Evolutionary conservation across 2,888 invertebrate genomes (phyloP).

Genomic region (Cataglyphis cursor): DNA sequence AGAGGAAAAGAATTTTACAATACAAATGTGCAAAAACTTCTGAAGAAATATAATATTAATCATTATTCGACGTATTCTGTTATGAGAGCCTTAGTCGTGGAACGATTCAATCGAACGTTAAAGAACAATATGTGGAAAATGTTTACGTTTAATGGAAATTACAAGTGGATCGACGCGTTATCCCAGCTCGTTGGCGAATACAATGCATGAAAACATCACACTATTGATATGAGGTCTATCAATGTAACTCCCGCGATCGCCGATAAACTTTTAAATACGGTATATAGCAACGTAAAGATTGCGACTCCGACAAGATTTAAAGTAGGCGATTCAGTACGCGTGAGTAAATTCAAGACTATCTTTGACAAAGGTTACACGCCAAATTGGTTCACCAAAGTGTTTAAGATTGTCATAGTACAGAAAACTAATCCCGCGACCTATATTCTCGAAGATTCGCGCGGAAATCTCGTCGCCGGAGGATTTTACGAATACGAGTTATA

Average conservation of each 20-base stretch:
- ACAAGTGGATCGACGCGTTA: not conserved
- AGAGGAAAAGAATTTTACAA: not conserved
- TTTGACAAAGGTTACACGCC: too few relatives aligned
- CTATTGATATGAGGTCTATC: not conserved
- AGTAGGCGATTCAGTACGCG: too few relatives aligned
- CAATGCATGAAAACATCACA: not conserved
- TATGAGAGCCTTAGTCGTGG: too few relatives aligned
- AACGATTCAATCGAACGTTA: too few relatives aligned
- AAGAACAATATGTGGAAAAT: too few relatives aligned
- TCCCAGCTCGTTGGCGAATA: not conserved
- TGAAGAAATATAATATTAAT: not conserved
- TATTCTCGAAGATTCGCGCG: too few relatives aligned
- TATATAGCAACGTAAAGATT: too few relatives aligned
- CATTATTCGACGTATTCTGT: not conserved
- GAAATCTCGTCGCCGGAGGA: not conserved
- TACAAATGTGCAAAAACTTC: not conserved
- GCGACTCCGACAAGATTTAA: too few relatives aligned
- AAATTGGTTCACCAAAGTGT: too few relatives aligned
- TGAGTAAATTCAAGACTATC: too few relatives aligned
- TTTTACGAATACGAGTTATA: not conserved
- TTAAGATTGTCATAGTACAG: too few relatives aligned
- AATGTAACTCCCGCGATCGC: not conserved
- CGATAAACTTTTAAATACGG: not conserved
- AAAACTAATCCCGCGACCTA: too few relatives aligned
- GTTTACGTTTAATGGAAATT: not conserved